Conservation (phyloP, 2,797 vertebrate species). For the Dryobates pubescens region DNA sequence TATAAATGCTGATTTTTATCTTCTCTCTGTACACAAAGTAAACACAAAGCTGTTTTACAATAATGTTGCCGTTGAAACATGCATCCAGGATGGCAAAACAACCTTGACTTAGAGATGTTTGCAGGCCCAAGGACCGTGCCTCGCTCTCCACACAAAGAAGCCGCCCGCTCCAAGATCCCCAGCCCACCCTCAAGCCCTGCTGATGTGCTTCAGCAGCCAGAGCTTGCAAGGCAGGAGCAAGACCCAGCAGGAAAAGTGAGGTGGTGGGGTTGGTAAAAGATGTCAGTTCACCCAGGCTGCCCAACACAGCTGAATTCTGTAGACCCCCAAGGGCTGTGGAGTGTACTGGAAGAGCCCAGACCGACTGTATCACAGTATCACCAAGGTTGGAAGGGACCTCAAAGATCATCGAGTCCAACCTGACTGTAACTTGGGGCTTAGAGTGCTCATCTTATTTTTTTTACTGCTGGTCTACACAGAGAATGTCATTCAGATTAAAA, state of each 20-base stretch:
- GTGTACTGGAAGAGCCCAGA: neutral
- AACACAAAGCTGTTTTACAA: slow-evolving; percentile 69
- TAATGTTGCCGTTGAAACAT: slow-evolving; percentile 68
- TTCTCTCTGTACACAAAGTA: slow-evolving; percentile 71
- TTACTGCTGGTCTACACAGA: neutral
- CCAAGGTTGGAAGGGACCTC: no score
- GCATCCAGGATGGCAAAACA: slow-evolving; percentile 61
- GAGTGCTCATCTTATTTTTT: neutral
- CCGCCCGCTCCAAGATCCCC: neutral
- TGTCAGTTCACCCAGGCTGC: neutral
- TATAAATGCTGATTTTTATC: slow-evolving; percentile 76
- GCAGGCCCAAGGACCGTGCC: slow-evolving; percentile 27
- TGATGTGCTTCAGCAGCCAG: neutral
- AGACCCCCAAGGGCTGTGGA: neutral
- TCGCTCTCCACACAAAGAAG: slow-evolving; percentile 14
- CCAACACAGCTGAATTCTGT: neutral
- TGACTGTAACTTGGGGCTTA: neutral
- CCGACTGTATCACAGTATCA: no score
- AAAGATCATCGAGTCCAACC: no score
- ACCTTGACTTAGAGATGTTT: slow-evolving; percentile 40
- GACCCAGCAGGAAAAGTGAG: neutral
- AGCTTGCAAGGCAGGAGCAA: neutral
- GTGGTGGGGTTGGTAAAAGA: neutral
- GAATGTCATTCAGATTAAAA: neutral
- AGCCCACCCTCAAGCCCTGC: neutral